Base-by-base conservation (phyloP, 1,140 invertebrate genomes). In the Drosophila elegans region DNA sequence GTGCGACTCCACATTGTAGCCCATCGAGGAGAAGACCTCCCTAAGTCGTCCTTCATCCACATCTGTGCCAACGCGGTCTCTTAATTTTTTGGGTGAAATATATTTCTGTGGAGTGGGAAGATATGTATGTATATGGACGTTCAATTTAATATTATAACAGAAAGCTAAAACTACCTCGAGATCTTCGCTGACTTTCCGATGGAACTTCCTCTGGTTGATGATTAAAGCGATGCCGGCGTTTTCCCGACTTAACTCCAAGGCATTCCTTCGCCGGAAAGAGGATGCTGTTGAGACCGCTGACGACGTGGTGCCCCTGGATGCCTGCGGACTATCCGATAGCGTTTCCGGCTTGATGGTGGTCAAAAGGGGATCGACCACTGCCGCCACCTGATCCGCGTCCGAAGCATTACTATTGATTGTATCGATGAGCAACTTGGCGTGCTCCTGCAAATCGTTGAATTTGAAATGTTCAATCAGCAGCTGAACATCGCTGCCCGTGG, bases 171-270 rank as follows among this genome's bases (percentile, higher is more conserved):
- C 25, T 51, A 89, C 84, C 16, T 16, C 32, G 0, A 73, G 11
- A 27, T 71, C 53, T 1, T 56, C 45, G 38, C 9, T 42, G 12
- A 71, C 81, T 11, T 90, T 3, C 11, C 46, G 49, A 66, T 90
- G 71, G 36, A 92, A 92, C 3, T n/a, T 16, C 11, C 67, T 61
- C 41, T 92, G 91, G 67, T 91, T 92, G 13, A 92, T 91, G 2
- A 92, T 92, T 3, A 92, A 39, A 9, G 84, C 32, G 42, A 82
- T 81, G 21, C 91, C 91, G 0, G 91, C 91, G 3, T 68, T 56
- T 3, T 81, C 44, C 0, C 45, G 63, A 0, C 51, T 66, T 16
- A 92, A 48, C 13, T 74, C 48, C 36, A 90, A 42, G 3, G 46
- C 68, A 44, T 69, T 60, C 0, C 0, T n/a, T 25, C 25, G 49